These are phyloP conservation scores for Dryomyza anilis DNA, from an alignment of 2,888 invertebrate genomes.

Conservation along the genomic window DNA sequence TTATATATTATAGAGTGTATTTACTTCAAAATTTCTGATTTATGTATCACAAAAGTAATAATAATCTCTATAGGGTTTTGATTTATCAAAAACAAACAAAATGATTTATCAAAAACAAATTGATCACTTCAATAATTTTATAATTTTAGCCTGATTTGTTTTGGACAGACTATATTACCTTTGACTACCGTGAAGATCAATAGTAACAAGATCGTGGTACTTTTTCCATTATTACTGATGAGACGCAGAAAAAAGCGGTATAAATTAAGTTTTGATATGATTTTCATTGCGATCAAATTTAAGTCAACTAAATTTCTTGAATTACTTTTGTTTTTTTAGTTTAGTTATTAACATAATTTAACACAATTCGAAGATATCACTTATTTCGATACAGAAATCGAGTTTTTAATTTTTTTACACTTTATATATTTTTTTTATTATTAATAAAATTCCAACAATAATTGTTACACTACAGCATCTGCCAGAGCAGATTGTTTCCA, in stretches of 20 bases:
- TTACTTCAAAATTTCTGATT: too few species aligned
- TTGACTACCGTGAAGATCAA: constrained; percentile 47
- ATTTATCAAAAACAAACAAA: too few species aligned
- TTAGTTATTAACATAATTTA: not conserved
- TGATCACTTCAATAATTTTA: too few species aligned
- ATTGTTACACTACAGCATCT: constrained; percentile 5
- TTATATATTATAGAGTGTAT: too few species aligned
- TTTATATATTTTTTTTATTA: not conserved
- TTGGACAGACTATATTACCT: constrained; percentile 43
- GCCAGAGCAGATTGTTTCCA: not conserved
- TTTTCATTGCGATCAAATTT: constrained; percentile 24
- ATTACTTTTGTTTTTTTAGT: not conserved
- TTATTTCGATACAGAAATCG: too few species aligned
- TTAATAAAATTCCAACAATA: not conserved
- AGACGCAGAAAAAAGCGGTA: constrained; percentile 40
- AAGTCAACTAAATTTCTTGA: not conserved
- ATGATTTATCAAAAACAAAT: too few species aligned
- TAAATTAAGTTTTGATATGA: constrained; percentile 41
- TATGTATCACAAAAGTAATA: too few species aligned
- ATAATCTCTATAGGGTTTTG: too few species aligned
- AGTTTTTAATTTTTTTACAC: not conserved
- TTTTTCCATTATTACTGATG: constrained; percentile 48
- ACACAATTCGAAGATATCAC: too few species aligned
- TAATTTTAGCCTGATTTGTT: not conserved
- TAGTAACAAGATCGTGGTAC: constrained; percentile 49